Conservation (phyloP, 92 coral and sea anemone species). For the Phenganax marumi region DNA sequence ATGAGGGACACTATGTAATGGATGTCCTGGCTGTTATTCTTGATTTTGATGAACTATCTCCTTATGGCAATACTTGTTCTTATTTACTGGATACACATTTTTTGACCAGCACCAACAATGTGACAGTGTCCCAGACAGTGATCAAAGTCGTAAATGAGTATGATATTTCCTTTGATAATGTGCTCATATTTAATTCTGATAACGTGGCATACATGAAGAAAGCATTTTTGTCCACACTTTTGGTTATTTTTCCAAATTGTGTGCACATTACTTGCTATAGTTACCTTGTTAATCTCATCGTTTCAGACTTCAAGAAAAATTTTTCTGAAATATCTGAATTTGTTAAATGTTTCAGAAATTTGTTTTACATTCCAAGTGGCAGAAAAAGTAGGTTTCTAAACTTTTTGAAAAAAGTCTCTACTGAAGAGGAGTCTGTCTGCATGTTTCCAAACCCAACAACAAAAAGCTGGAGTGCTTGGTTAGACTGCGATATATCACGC, state of each 20-base stretch:
- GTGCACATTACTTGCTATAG: conserved; percentile 66
- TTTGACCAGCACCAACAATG: conserved; percentile 42
- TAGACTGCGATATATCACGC: no score
- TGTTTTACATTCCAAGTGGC: conserved; percentile 60
- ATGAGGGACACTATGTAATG: conserved; percentile 46
- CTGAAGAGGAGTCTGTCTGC: conserved; percentile 21
- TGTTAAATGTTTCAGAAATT: conserved; percentile 60
- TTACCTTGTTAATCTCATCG: conserved; percentile 66
- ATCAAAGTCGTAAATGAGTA: conserved; percentile 53
- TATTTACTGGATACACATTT: conserved; percentile 54
- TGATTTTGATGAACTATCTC: conserved; percentile 52
- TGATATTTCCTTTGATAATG: conserved; percentile 59
- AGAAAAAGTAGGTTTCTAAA: conserved; percentile 59
- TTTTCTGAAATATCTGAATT: conserved; percentile 60
- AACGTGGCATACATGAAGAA: conserved; percentile 68
- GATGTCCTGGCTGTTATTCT: conserved; percentile 54
- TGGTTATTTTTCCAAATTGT: conserved; percentile 52
- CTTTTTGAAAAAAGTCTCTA: conserved; percentile 43
- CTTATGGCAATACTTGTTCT: conserved; percentile 47
- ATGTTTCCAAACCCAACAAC: conserved; percentile 68
- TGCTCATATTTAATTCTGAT: conserved; percentile 61
- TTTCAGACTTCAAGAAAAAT: conserved; percentile 60
- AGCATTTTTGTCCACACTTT: conserved; percentile 60
- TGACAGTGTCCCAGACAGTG: conserved; percentile 43
- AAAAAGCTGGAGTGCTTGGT: no score